A percentile compares a stretch with the other conserved stretches of the same genome.
Evolutionary conservation across 2,888 invertebrate genomes (phyloP).

Genomic region (Deroplatys truncata): DNA sequence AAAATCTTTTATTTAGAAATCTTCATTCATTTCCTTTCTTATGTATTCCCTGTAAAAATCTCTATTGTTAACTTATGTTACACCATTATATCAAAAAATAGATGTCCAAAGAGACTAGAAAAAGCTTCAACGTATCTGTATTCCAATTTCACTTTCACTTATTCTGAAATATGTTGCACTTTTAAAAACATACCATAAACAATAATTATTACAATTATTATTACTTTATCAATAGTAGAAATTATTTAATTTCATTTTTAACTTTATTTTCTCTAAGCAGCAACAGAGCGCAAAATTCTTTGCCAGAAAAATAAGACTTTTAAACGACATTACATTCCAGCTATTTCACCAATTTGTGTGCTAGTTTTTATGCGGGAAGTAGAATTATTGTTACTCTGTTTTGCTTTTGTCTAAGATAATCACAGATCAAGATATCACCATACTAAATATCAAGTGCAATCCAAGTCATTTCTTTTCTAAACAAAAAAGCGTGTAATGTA

Average conservation of each 20-base stretch:
- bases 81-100: conserved; percentile 12
- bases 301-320: background rate
- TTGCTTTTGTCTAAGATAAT: conserved; percentile 8
- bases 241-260: background rate
- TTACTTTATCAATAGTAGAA: background rate
- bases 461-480: background rate
- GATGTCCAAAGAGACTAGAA: conserved; percentile 13
- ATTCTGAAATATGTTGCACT: background rate
- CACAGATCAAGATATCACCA: conserved; percentile 16
- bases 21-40: background rate
- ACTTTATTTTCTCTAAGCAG: background rate
- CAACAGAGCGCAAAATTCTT: background rate
- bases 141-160: background rate
- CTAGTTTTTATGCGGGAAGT: conserved; percentile 1
- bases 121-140: background rate
- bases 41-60: conserved; percentile 6
- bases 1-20: background rate
- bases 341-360: background rate
- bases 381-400: conserved; percentile 8
- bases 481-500: background rate
- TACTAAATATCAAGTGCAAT: conserved; percentile 10
- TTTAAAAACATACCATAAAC: background rate
- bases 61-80: conserved; percentile 5
- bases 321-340: background rate
- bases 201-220: background rate